Evolutionary conservation across 2,113 vertebrate genomes (phyloP).

Genomic region (Urocitellus parryii): DNA sequence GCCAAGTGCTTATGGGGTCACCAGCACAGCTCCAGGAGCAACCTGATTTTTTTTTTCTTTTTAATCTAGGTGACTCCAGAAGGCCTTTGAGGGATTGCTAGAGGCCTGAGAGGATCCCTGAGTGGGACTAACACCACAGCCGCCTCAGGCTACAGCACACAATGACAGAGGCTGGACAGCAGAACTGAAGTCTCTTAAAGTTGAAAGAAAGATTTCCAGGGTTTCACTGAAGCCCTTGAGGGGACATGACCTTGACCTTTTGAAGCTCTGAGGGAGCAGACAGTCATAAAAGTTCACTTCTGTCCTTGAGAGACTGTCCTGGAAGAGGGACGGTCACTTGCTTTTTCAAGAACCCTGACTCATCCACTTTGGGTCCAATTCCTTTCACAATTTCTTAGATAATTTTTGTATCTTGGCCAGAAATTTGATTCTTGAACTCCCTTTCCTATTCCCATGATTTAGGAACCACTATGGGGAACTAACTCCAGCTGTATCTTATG

Average conservation of each 20-base stretch:
- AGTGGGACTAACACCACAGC: background rate
- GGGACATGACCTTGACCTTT: background rate
- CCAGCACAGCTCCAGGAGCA: background rate
- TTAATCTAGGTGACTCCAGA: background rate
- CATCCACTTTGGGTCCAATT: background rate
- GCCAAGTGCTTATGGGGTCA: background rate
- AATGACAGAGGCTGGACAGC: background rate
- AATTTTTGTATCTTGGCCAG: slow-evolving; percentile 50
- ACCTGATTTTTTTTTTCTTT: background rate
- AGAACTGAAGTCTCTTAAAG: background rate
- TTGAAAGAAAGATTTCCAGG: background rate
- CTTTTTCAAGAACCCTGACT: background rate
- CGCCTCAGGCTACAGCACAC: background rate
- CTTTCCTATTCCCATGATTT: background rate
- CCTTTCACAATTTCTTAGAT: slow-evolving; percentile 13
- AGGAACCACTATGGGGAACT: slow-evolving; percentile 18
- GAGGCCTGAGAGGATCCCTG: background rate
- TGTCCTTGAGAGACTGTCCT: background rate
- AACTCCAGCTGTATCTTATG: background rate
- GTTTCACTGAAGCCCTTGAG: background rate
- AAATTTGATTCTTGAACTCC: slow-evolving; percentile 46
- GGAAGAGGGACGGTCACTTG: background rate
- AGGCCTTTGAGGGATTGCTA: background rate
- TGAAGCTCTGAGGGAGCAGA: background rate
- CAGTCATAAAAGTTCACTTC: background rate